Base-by-base conservation (phyloP, 2,888 invertebrate genomes). In the Platypus cylindrus region DNA sequence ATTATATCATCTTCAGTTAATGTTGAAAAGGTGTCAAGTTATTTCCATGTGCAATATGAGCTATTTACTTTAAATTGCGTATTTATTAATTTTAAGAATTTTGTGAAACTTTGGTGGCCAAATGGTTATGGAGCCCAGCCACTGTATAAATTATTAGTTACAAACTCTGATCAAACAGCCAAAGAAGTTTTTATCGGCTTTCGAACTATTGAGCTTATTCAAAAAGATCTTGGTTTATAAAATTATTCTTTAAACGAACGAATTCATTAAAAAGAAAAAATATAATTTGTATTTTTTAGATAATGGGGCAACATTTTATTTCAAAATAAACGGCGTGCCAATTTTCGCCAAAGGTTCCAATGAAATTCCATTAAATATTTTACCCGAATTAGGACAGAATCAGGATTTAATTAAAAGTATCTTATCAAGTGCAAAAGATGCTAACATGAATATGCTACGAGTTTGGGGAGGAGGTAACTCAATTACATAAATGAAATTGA, bases 291-390 rank as follows among this genome's bases (percentile, higher is more conserved):
- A 34, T 9, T 28, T 40, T 47, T 28, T 32, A 56, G 55, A 43
- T 17, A 41, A 36, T 41, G 94, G 86, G 2, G 63, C 76, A 2
- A 73, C 79, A 5, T 97, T 94, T 60, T 85, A 83, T 55, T 90
- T 95, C 55, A 74, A 73, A 54, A 70, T 98, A 9, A 95, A 97
- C 58, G 79, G 70, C 0, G 60, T 79, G 32, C 77, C 86, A 2
- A 73, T 97, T n/a, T 97, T 93, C 55, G 80, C 89, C 59, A 97
- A 95, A 62, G 94, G 94, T 2, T 81, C 87, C 8, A 95, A 95
- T 59, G 89, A 86, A 73, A 90, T 95, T 51, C 94, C 95, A 1
- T 72, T 81, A 0, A 75, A 83, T 55, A 73, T 89, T 45, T 71
- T 93, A 34, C 89, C 86, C 1, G 90, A 91, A 63, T 52, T 67